Base-by-base conservation (phyloP, 2,113 vertebrate genomes). In the Falco punctatus region DNA sequence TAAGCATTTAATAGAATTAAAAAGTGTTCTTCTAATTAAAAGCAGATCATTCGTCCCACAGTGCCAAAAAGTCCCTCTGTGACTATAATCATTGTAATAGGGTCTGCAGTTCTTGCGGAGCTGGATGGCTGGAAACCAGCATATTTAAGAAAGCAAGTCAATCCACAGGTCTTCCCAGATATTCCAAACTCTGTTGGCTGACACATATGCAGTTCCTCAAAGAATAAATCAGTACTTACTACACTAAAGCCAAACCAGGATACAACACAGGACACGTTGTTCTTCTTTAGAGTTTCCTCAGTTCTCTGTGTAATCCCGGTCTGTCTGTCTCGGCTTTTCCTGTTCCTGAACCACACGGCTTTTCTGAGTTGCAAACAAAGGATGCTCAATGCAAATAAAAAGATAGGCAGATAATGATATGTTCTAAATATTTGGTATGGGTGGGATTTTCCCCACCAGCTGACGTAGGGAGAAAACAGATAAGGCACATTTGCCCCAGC, bases 371-470 rank as follows among this genome's bases (percentile, higher is more conserved):
- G 58, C 59, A 95, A 92, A 96, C 94, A 96, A 95, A 95, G 87
- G 71, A 94, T 85, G 51, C 30, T 90, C 42, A 66, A 74, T 64
- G 78, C 84, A 96, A 93, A 83, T 88, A 86, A 86, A 87, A 87
- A 82, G 62, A 88, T 38, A 48, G 32, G 48, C 13, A 81, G 66
- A 94, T 86, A 89, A 81, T n/a, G 13, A 10, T 46, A 44, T 20
- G 73, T 90, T 94, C 91, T 92, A 97, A 95, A 92, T 94, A 91
- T 80, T 91, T 97, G 89, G 5, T 86, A 15, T 61, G 87, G 81
- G 81, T 86, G 74, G 89, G 58, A 70, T 95, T 89, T 92, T 92
- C 38, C 62, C 54, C 66, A 69, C 10, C 51, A 78, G 49, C 49
- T 92, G 64, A 91, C 10, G 21, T 2, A 61, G 40, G 32, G 20